Percentiles rank a stretch among this genome's conserved stretches.
phyloP scores from a whole-genome alignment of 1,140 invertebrate genomes.

The Gonatopus flavifemur region DNA sequence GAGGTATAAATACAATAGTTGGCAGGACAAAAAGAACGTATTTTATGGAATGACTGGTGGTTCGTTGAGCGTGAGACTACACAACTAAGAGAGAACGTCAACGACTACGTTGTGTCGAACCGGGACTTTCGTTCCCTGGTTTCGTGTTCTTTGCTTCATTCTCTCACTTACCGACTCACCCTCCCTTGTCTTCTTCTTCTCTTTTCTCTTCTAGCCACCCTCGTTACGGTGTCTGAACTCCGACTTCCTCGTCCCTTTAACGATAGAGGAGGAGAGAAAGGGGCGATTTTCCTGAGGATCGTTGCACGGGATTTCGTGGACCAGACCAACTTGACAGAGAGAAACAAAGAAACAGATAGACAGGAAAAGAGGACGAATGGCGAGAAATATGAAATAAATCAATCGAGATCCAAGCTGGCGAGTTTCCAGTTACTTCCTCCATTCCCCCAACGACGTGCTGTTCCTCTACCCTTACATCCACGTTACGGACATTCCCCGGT shows the following conservation, averaged over 20 bases:
- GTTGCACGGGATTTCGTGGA: no score
- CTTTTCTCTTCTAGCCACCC: not conserved
- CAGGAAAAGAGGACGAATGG: not conserved
- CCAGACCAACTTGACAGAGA: no score
- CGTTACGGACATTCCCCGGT: no score
- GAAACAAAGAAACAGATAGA: not conserved
- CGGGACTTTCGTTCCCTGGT: not conserved
- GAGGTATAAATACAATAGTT: conserved; percentile 31
- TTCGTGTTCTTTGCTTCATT: not conserved
- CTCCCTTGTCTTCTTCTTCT: not conserved
- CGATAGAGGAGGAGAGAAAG: not conserved
- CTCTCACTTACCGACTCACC: not conserved
- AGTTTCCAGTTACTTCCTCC: conserved; percentile 18
- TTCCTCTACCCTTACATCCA: not conserved
- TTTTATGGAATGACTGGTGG: conserved; percentile 23
- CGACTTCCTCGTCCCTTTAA: not conserved
- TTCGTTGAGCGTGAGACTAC: not conserved
- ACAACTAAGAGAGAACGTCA: no score
- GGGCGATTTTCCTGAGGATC: no score
- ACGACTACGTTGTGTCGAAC: no score
- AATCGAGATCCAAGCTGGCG: conserved; percentile 25
- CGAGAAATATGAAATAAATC: conserved; percentile 24
- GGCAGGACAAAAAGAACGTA: conserved; percentile 23
- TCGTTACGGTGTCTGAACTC: conserved; percentile 22
- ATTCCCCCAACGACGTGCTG: not conserved